Evolutionary conservation across 2,888 invertebrate genomes (phyloP).

Genomic region (Amphipoea oculea): DNA sequence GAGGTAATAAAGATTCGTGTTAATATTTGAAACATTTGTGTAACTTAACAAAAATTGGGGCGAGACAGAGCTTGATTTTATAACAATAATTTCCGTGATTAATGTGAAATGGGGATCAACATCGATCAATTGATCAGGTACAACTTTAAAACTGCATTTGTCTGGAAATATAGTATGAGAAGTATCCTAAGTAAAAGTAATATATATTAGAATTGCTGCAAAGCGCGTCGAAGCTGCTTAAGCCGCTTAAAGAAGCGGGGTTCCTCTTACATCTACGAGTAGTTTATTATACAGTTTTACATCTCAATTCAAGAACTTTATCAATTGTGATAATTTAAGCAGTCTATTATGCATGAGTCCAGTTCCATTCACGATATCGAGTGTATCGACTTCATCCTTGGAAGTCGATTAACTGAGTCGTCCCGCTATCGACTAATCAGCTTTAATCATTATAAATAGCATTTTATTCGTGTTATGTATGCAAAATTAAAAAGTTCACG

Average conservation of each 20-base stretch:
- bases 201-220: neutral
- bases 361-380: conserved; percentile 38
- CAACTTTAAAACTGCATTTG: neutral
- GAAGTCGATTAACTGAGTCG: conserved; percentile 32
- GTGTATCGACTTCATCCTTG: conserved; percentile 23
- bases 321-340: conserved; percentile 34
- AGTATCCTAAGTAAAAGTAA: neutral
- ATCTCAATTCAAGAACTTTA: conserved; percentile 36
- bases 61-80: neutral
- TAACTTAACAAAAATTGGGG: neutral
- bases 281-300: conserved; percentile 15
- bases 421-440: conserved; percentile 29
- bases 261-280: neutral
- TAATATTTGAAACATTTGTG: conserved; percentile 55
- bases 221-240: neutral
- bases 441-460: conserved; percentile 39
- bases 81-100: neutral
- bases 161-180: neutral
- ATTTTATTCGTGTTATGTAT: conserved; percentile 22
- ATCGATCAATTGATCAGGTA: neutral
- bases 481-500: conserved; percentile 15
- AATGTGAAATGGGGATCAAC: neutral
- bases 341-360: conserved; percentile 32
- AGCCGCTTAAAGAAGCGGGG: conserved; percentile 5
- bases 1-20: conserved; percentile 82